Evolutionary conservation across 1,140 invertebrate species (phyloP).

Genomic region (Hycleus cichorii): DNA sequence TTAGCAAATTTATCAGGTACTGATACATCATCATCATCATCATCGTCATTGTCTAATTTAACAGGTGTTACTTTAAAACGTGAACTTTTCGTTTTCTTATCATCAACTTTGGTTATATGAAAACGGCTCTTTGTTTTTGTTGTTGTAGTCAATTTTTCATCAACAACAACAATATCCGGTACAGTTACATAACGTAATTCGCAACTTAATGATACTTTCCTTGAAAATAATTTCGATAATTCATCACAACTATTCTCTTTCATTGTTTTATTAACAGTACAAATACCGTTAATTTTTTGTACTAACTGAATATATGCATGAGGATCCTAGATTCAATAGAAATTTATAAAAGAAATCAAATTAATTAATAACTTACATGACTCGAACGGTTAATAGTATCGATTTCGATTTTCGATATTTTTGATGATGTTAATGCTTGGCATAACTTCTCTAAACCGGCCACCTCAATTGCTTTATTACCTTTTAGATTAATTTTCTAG

Average conservation of each 20-base stretch:
- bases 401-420: conserved; percentile 34
- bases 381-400: conserved; percentile 34
- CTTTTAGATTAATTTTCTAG: conserved; percentile 37
- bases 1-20: conserved; percentile 29
- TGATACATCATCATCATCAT: not conserved
- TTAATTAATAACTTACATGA: conserved; percentile 27
- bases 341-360: not conserved
- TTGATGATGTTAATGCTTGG: conserved; percentile 31
- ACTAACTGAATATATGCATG: conserved; percentile 29
- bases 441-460: conserved; percentile 31
- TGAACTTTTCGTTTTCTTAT: conserved; percentile 1
- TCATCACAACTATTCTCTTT: conserved; percentile 25
- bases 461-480: conserved; percentile 36
- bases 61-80: conserved; percentile 15
- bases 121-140: conserved; percentile 24
- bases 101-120: conserved; percentile 26
- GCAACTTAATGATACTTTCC: conserved; percentile 35
- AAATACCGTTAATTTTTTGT: conserved; percentile 33
- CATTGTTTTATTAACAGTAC: conserved; percentile 33
- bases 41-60: conserved; percentile 26
- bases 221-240: conserved; percentile 26
- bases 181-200: conserved; percentile 23
- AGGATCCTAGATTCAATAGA: conserved; percentile 24
- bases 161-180: not conserved
- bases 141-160: conserved; percentile 16